phyloP scores from a whole-genome alignment of 2,888 invertebrate genomes.

The Pogonocherus hispidulus region DNA sequence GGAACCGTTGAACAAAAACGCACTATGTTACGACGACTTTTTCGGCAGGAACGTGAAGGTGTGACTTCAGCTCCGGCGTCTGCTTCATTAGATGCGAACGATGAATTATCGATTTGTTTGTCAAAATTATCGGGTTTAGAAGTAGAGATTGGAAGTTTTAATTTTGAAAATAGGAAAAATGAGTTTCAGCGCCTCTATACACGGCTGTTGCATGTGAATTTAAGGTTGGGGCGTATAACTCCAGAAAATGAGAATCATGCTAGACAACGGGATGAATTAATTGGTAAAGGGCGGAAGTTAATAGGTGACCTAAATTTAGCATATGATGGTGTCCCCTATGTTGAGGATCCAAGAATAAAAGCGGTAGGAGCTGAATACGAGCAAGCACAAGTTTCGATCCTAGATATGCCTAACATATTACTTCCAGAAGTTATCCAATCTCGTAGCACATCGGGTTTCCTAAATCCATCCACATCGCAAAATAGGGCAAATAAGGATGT shows the following conservation, averaged over 20 bases:
- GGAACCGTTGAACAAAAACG: slow-evolving; percentile 17
- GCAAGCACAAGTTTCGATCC: neutral
- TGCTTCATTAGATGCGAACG: neutral
- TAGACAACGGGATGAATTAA: neutral
- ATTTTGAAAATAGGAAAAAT: neutral
- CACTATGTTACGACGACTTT: too few species aligned
- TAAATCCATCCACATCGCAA: neutral
- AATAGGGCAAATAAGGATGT: neutral
- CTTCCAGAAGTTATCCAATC: neutral
- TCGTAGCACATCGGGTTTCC: neutral
- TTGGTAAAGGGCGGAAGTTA: neutral
- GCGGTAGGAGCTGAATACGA: too few species aligned
- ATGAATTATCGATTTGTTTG: neutral
- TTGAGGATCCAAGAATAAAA: neutral
- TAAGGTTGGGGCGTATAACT: neutral
- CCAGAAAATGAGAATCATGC: neutral
- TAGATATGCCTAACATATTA: neutral
- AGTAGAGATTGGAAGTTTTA: neutral
- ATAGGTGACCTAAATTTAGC: neutral
- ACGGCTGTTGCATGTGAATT: neutral
- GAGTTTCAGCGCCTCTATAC: neutral
- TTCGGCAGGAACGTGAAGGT: too few species aligned
- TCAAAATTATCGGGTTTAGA: neutral
- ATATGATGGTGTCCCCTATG: neutral
- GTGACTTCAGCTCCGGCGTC: too few species aligned